Conservation (phyloP, 92 coral and sea anemone genomes). For the Muricea muricata region DNA sequence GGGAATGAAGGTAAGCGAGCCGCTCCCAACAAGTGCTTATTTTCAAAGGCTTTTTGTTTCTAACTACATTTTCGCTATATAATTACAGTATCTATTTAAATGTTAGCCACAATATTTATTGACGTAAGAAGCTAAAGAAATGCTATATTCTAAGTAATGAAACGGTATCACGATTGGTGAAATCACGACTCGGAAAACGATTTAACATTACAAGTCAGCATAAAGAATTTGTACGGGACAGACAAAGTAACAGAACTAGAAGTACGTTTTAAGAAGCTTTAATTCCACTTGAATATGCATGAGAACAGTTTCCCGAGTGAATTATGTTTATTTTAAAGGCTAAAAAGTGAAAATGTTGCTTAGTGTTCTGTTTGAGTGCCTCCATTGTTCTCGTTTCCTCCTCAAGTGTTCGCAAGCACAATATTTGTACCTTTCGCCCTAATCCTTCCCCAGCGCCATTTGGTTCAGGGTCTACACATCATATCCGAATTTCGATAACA, state of each 20-base stretch:
- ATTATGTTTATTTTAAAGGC: neutral
- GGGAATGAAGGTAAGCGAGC: conserved; percentile 16
- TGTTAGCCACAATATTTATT: neutral
- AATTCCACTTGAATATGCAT: neutral
- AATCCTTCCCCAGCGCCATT: neutral
- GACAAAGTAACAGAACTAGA: neutral
- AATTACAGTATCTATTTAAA: neutral
- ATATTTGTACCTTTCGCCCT: neutral
- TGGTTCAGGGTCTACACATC: neutral
- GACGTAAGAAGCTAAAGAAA: neutral
- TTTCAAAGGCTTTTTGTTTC: neutral
- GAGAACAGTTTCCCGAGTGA: neutral
- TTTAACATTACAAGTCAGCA: neutral
- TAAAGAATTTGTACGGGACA: neutral
- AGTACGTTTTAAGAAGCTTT: neutral
- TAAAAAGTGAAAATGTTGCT: neutral
- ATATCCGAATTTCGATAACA: conserved; percentile 7
- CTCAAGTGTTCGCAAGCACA: neutral
- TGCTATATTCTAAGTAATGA: too few species aligned
- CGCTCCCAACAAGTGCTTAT: neutral
- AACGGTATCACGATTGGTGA: neutral
- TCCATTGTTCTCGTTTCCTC: conserved; percentile 25
- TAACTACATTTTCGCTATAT: neutral
- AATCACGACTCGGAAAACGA: neutral
- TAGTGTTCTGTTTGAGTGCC: neutral